Evolutionary conservation across 2,888 invertebrate genomes (phyloP), one percentile per base, ranked within the genome.

Genomic region (Heteromurus nitidus): DNA sequence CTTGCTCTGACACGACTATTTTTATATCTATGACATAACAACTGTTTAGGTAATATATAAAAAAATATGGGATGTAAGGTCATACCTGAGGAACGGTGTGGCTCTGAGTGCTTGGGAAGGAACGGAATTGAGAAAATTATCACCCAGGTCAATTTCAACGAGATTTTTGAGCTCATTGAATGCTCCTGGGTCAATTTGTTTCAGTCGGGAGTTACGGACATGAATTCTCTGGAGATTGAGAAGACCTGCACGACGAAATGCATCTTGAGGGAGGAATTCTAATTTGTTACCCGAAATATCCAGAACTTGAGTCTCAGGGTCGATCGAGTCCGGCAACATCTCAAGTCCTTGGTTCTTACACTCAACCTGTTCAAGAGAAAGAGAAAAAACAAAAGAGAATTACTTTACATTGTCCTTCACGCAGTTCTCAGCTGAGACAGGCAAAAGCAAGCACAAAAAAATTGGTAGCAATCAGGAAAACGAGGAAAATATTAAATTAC

Each of bases 201-300:
- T 94, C 89, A 97, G 93, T 88, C 93, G 93, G 89, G 96, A 96
- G 88, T 92, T 94, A 84, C 94, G 92, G 88, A 97, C 90, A 90
- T 94, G 96, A 77, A 97, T 93, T 88, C 95, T 93, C 90, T 97
- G 96, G 86, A 97, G 91, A 90, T 96, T 96, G 84, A 95, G 92
- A 81, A 97, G 91, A 82, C 94, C 95, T 31, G 94, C 93, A 86
- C 93, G 92, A 82, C 93, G 92, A 89, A 97, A 97, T 84, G 94
- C 94, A 89, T 95, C 95, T 86, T 93, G 92, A 62, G 95, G 93
- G 81, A 97, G 91, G 86, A 94, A 93, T 89, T 95, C 94, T 88
- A 97, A 91, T 89, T 95, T 94, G 90, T 96, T 97, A 85, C 94
- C 94, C 85, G 95, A 95, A 89, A 96, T 92, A 90, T 96, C 96